Percentiles rank a stretch among this genome's conserved stretches.
Conservation (phyloP, 2,113 vertebrate genomes). For the Hippolais icterina region DNA sequence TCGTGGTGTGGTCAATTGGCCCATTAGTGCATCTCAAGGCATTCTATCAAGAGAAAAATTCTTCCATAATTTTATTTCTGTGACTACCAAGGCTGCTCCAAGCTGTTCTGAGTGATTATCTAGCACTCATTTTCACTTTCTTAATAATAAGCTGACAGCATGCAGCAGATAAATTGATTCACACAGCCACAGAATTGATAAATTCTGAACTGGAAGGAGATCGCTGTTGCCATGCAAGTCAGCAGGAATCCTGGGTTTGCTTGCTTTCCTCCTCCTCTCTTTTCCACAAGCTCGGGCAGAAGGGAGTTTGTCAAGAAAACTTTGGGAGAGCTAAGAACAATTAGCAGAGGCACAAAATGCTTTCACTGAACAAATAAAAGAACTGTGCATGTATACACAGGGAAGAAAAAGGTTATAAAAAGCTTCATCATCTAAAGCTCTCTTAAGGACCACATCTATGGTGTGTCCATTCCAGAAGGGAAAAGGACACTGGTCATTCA, state of each 20-base stretch:
- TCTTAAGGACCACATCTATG: background rate
- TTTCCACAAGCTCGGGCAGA: background rate
- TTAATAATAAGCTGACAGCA: background rate
- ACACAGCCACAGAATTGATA: background rate
- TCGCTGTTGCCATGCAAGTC: background rate
- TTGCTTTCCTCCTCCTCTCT: background rate
- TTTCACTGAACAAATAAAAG: background rate
- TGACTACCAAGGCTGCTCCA: background rate
- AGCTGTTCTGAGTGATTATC: background rate
- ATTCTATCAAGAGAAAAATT: background rate
- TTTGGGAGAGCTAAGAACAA: background rate
- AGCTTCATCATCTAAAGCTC: background rate
- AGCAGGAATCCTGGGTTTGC: background rate
- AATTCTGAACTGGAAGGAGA: background rate
- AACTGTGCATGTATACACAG: background rate
- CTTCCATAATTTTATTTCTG: background rate
- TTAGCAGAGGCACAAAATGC: background rate
- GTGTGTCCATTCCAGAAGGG: background rate
- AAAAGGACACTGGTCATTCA: background rate
- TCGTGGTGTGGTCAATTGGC: background rate
- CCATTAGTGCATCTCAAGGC: background rate
- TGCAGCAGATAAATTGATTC: background rate
- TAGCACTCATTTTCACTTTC: conserved; percentile 6
- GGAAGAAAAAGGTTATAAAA: background rate
- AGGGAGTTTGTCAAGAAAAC: background rate